Percentiles rank a stretch among this genome's conserved stretches.
Evolutionary conservation across 2,888 invertebrate species (phyloP).

Genomic region (Amphiduros pacificus): DNA sequence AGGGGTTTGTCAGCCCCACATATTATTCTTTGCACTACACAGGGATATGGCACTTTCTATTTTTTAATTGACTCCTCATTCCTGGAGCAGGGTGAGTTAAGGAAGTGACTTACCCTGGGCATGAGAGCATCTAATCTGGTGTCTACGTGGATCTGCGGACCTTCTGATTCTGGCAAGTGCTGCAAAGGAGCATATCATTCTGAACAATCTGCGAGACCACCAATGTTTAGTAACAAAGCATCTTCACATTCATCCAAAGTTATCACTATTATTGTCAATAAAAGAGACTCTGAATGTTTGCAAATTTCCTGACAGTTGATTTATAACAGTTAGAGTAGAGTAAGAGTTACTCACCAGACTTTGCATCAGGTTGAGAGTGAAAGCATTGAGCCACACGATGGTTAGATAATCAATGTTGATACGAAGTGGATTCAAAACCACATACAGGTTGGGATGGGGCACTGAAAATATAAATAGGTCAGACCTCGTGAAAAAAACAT

Average conservation of each 20-base stretch:
- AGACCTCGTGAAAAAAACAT: too few relatives aligned
- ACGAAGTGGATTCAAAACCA: slow-evolving; percentile 87
- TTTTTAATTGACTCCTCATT: too few relatives aligned
- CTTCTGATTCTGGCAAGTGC: slow-evolving; percentile 25
- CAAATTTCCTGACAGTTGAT: too few relatives aligned
- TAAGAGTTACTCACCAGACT: slow-evolving; percentile 61
- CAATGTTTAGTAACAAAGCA: too few relatives aligned
- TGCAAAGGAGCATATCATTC: slow-evolving; percentile 27
- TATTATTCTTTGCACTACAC: not conserved
- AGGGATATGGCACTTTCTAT: not conserved
- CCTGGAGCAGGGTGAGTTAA: too few relatives aligned
- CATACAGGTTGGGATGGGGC: slow-evolving; percentile 89
- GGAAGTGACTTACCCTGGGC: slow-evolving; percentile 76
- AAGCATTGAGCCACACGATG: slow-evolving; percentile 91
- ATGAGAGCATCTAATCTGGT: slow-evolving; percentile 81
- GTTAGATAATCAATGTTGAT: slow-evolving; percentile 85
- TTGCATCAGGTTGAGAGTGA: slow-evolving; percentile 83
- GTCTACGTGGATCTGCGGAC: slow-evolving; percentile 46
- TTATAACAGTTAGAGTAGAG: too few relatives aligned
- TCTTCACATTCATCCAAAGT: too few relatives aligned
- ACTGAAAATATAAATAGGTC: too few relatives aligned
- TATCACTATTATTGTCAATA: too few relatives aligned
- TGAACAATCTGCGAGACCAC: too few relatives aligned
- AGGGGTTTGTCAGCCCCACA: not conserved
- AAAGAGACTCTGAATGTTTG: too few relatives aligned